Percentiles rank a stretch among this genome's conserved stretches.
Evolutionary conservation across 2,888 invertebrate genomes (phyloP).

Genomic region (Perdita meconis): DNA sequence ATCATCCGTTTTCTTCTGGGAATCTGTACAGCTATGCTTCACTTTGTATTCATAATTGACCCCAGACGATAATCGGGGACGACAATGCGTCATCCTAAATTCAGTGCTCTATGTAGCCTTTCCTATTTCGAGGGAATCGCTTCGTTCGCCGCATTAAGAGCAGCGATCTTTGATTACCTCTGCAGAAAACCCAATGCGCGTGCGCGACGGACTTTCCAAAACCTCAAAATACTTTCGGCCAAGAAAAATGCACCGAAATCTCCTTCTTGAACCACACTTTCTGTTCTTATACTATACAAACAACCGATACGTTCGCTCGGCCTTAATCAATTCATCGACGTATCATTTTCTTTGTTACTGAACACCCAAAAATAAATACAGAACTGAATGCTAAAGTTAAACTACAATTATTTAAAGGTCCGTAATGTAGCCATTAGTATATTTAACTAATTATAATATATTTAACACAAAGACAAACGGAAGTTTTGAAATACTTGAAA

Average conservation of each 20-base stretch:
- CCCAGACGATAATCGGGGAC: neutral
- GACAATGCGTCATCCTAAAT: conserved; percentile 6
- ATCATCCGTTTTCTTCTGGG: too few species aligned
- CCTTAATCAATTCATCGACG: conserved; percentile 25
- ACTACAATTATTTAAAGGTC: too few species aligned
- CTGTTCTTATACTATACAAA: neutral
- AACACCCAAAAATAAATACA: neutral
- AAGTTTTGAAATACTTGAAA: too few species aligned
- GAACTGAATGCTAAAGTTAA: too few species aligned
- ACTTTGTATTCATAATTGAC: neutral
- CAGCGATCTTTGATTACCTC: conserved; percentile 49
- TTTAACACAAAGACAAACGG: too few species aligned
- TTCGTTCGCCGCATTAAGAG: conserved; percentile 40
- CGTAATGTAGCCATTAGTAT: too few species aligned
- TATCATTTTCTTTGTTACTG: conserved; percentile 13
- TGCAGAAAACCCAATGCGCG: conserved; percentile 32
- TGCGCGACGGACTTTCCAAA: conserved; percentile 38
- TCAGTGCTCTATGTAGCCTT: neutral
- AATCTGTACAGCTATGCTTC: too few species aligned
- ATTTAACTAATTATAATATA: too few species aligned
- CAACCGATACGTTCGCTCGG: neutral
- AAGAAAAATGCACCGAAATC: conserved; percentile 47
- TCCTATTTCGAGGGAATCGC: conserved; percentile 24
- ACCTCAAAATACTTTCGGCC: conserved; percentile 50
- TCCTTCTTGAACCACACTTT: conserved; percentile 28